Base-by-base conservation (phyloP, 2,888 invertebrate species). In the Pristionchus japonicus region DNA sequence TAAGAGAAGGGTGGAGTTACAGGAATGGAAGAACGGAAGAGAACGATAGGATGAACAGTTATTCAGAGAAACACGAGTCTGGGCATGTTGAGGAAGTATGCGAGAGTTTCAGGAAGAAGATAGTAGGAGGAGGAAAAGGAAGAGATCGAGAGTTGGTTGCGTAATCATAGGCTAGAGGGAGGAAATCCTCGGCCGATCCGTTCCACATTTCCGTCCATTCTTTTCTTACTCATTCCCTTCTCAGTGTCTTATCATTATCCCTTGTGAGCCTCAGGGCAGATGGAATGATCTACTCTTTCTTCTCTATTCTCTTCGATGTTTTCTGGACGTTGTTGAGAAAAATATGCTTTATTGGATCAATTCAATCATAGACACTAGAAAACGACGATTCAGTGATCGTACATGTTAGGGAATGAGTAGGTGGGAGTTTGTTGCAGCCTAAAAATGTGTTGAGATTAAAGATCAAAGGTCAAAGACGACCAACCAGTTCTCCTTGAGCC, bases 401-500 rank as follows among this genome's bases (percentile, higher is more conserved):
- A 86, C 67, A 86, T 31, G 37, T 70, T 52, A 6, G 86, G 86
- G 49, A 86, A 86, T 17, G 86, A 86, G 43, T 86, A 86, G 13
- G 70, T n/a, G 13, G 86, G 49, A 49, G 86, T 86, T 31, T 27
- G 86, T 15, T 86, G 86, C 20, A 86, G 74, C 86, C 86, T 86
- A 49, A n/a, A 70, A 86, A 1, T 23, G 4, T 3, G 11, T 40
- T 4, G 31, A 37, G 20, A 3, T 43, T 3, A 40, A 2, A 47
- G 77, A 77, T 27, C 43, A 47, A 77, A 82, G 52, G 31, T 47
- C 43, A 47, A 47, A 52, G 52, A 49, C 43, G 27, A 82, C 87
- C 67, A 70, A 92, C 93, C 93, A 93, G 88, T 93, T 98, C 13
- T 97, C 96, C 70, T 96, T 95, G 0, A 97, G 96, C 95, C 97